A percentile compares a stretch with the other conserved stretches of the same genome.
Evolutionary conservation across 2,113 vertebrate species (phyloP).

Genomic region (Xiphorhynchus elegans): DNA sequence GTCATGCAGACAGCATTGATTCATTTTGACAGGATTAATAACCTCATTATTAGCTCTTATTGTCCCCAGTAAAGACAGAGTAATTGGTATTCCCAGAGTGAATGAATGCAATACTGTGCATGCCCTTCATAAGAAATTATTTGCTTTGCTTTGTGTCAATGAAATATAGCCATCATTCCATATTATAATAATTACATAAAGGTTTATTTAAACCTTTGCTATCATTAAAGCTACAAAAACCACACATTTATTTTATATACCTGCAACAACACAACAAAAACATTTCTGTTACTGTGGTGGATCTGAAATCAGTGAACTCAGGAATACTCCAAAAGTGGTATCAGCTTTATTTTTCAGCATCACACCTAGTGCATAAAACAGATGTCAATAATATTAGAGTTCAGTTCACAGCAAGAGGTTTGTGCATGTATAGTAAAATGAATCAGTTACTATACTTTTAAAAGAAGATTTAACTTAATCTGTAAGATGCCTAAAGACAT

Average conservation of each 20-base stretch:
- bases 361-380: not conserved
- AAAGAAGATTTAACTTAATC: not conserved
- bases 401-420: not conserved
- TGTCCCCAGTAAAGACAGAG: not conserved
- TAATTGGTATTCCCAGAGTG: not conserved
- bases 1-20: not conserved
- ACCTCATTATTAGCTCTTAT: not conserved
- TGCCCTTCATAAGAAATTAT: not conserved
- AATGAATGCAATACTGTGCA: not conserved
- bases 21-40: conserved; percentile 27
- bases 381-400: not conserved
- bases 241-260: not conserved
- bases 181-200: not conserved
- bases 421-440: not conserved
- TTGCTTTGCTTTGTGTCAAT: not conserved
- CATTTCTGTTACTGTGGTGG: not conserved
- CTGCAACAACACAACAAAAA: not conserved
- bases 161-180: not conserved
- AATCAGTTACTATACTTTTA: not conserved
- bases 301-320: not conserved
- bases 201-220: not conserved
- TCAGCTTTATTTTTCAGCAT: not conserved
- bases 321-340: not conserved
- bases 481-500: not conserved
- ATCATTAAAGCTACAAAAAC: not conserved